Evolutionary conservation across 2,888 invertebrate species (phyloP).

Genomic region (Ormyrus labotus): DNA sequence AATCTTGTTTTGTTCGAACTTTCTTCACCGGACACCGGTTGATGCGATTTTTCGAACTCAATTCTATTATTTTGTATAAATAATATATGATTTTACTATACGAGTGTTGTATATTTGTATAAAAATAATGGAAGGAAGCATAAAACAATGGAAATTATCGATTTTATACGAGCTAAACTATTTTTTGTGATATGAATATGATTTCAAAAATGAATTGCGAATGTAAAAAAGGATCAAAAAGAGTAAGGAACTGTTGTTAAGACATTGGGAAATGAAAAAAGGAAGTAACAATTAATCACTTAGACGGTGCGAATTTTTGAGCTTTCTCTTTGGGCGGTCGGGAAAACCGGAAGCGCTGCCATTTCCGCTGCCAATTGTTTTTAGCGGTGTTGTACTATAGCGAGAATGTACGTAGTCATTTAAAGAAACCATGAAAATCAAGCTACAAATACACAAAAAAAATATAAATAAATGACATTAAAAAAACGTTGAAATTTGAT

Average conservation of each 20-base stretch:
- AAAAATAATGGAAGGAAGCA: conserved; percentile 33
- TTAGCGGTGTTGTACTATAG: conserved; percentile 58
- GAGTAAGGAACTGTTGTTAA: conserved; percentile 23
- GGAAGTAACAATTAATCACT: conserved; percentile 21
- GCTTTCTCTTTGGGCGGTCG: conserved; percentile 53
- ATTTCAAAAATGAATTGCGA: conserved; percentile 44
- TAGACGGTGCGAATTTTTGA: conserved; percentile 33
- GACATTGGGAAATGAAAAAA: conserved; percentile 1
- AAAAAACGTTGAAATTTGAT: conserved; percentile 44
- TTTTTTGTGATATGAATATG: conserved; percentile 51
- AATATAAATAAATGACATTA: conserved; percentile 21
- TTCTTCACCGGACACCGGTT: conserved; percentile 25
- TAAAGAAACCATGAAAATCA: conserved; percentile 30
- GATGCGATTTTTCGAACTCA: conserved; percentile 29
- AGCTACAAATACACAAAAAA: conserved; percentile 1
- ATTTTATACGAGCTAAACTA: conserved; percentile 49
- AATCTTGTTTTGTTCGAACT: conserved; percentile 30
- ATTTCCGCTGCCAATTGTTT: conserved; percentile 58
- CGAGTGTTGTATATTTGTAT: conserved; percentile 54
- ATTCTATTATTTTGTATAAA: conserved; percentile 37
- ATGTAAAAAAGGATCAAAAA: conserved; percentile 21
- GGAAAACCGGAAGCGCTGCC: conserved; percentile 57
- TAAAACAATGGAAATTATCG: conserved; percentile 37
- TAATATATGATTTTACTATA: conserved; percentile 43
- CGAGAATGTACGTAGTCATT: conserved; percentile 56